Evolutionary conservation across 1,140 invertebrate genomes (phyloP), one percentile per base, ranked within the genome.

Genomic region (Asobara japonica): DNA sequence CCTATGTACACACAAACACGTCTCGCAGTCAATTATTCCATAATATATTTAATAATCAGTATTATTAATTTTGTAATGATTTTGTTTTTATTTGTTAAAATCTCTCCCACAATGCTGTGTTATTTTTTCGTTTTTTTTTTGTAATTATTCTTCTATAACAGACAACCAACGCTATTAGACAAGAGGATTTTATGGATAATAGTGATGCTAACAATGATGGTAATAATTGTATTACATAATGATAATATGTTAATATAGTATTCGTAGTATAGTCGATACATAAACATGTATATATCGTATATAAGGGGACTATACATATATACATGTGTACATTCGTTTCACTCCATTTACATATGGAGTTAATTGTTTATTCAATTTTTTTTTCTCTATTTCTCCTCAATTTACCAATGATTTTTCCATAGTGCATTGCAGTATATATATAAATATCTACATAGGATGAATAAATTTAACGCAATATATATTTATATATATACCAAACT

Each of bases 131-230:
- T n/a, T n/a, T n/a, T n/a, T n/a, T n/a, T n/a, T n/a, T n/a, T n/a
- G n/a, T n/a, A n/a, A n/a, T n/a, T n/a, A n/a, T n/a, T n/a, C 75
- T 74, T 79, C 70, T 77, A 82, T 78, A 82, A 81, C 75, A 81
- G 75, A 83, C 79, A 82, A 83, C 80, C 79, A 82, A 83, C 80
- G 78, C 76, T 82, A 82, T 80, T 81, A 84, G 83, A 84, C 77
- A 82, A 81, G 81, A 83, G 80, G 78, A 82, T 72, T 77, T 65
- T 65, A 56, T 76, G 77, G 74, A 76, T 76, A 79, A 79, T 80
- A 83, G 71, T 78, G 75, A 79, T 66, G 48, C 75, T 78, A 79
- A 80, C 77, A 80, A 75, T 80, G 76, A 78, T 78, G 60, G 31
- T 61, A 65, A 69, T 71, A 73, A 77, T 79, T 73, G 74, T 80